Evolutionary conservation across 2,888 invertebrate species (phyloP).

Genomic region (Drosophila barbarae): DNA sequence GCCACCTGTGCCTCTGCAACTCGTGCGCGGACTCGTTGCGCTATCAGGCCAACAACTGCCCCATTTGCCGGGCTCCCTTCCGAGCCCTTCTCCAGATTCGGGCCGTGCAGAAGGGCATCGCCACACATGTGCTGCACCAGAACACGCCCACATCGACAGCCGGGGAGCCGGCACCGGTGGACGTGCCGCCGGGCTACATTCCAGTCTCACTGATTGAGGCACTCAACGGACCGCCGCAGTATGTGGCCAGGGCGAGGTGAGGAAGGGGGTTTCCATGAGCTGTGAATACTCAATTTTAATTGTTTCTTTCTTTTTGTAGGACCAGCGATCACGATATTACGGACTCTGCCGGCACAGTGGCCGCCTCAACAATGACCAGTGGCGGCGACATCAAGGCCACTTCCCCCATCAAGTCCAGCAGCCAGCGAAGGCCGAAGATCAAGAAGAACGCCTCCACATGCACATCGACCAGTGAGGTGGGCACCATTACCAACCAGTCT

Average conservation of each 20-base stretch:
- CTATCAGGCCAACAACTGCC: constrained; percentile 99
- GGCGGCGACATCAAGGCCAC: constrained; percentile 72
- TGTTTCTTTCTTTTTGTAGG: constrained; percentile 21
- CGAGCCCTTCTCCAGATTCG: constrained; percentile 96
- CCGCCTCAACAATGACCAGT: constrained; percentile 66
- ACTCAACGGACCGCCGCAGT: constrained; percentile 90
- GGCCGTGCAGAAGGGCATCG: constrained; percentile 89
- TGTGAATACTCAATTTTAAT: background rate
- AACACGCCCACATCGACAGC: constrained; percentile 81
- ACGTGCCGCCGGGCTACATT: constrained; percentile 94
- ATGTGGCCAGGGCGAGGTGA: constrained; percentile 69
- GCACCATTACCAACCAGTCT: constrained; percentile 54
- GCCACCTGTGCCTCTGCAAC: constrained; percentile 97
- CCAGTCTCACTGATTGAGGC: constrained; percentile 97
- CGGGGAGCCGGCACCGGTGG: constrained; percentile 81
- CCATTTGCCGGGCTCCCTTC: constrained; percentile 99
- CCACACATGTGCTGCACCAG: constrained; percentile 77
- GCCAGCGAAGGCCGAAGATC: constrained; percentile 74
- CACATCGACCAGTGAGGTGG: constrained; percentile 69
- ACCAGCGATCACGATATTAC: constrained; percentile 49
- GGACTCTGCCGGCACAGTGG: constrained; percentile 45
- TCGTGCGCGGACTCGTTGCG: constrained; percentile 97
- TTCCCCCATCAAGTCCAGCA: constrained; percentile 77
- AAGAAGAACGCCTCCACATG: constrained; percentile 76
- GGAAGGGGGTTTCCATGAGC: background rate